Base-by-base conservation (phyloP, 2,113 vertebrate genomes). In the Cercopithecus mona region DNA sequence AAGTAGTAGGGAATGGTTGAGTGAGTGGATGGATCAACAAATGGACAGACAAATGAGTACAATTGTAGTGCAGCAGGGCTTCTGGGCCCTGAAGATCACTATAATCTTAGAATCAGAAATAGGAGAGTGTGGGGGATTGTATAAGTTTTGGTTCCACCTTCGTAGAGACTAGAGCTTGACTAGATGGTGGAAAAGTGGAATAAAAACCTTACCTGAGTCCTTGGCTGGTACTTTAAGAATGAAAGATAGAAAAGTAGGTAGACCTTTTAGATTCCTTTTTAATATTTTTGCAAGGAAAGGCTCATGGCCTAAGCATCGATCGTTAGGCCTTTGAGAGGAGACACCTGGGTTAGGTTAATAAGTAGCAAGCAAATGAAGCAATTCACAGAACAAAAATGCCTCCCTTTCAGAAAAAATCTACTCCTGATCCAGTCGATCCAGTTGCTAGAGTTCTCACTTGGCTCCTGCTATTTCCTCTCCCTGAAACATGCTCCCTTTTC, bases 231-330 rank as follows among this genome's bases (percentile, higher is more conserved):
- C 30, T 66, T 87, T 73, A 66, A 64, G 57, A 48, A 43, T 43
- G 40, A 92, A 83, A 70, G 68, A 73, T 22, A 45, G 66, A 50
- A 90, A 40, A 50, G 40, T 93, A 43, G 25, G 43, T 55, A 72
- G 88, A 59, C 32, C 30, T 90, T 97, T 87, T 76, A 35, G 4
- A 23, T 92, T 94, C 35, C 14, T 93, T 85, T 93, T 40, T 70
- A 55, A 20, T 61, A 25, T 64, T 93, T 86, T 82, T 43, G n/a
- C 73, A 94, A 78, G 45, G 86, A 73, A 93, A 96, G 32, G 3
- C 55, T 94, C 14, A 32, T 32, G 35, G 52, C 59, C 61, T 73
- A 38, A 70, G n/a, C 68, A 72, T 6, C 5, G 35, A 73, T 76
- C n/a, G 23, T 32, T 9, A 68, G 73, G 35, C 35, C 8, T 81